These are phyloP conservation scores for Invenusta paracnida DNA, from an alignment of 2,888 invertebrate species.

Conservation along the genomic window DNA sequence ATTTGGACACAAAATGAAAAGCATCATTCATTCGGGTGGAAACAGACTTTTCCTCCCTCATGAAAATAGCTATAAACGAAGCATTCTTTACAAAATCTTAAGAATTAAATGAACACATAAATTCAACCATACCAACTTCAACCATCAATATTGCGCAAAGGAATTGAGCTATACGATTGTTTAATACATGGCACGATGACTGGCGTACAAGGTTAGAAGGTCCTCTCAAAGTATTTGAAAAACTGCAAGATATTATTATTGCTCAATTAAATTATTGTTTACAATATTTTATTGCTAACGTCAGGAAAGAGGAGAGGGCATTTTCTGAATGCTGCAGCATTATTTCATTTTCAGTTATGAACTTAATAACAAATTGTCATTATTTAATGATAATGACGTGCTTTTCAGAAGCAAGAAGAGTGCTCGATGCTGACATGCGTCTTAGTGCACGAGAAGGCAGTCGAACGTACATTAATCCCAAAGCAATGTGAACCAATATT, in stretches of 20 bases:
- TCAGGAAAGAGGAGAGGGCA: background rate
- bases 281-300: background rate
- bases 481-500: too few species aligned
- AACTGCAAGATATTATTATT: background rate
- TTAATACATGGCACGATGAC: background rate
- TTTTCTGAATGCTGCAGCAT: background rate
- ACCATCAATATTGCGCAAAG: background rate
- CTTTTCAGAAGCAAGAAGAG: background rate
- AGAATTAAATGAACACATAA: background rate
- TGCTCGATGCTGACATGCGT: background rate
- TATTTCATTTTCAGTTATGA: background rate
- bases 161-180: background rate
- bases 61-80: too few species aligned
- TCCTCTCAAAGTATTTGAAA: background rate
- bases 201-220: background rate
- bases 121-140: too few species aligned
- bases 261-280: too few species aligned
- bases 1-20: too few species aligned
- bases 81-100: background rate
- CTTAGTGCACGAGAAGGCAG: background rate
- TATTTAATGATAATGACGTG: background rate
- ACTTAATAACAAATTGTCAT: background rate
- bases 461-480: too few species aligned
- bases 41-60: too few species aligned
- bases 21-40: too few species aligned